Evolutionary conservation across 2,797 vertebrate genomes (phyloP).

Genomic region (Chanos chanos): DNA sequence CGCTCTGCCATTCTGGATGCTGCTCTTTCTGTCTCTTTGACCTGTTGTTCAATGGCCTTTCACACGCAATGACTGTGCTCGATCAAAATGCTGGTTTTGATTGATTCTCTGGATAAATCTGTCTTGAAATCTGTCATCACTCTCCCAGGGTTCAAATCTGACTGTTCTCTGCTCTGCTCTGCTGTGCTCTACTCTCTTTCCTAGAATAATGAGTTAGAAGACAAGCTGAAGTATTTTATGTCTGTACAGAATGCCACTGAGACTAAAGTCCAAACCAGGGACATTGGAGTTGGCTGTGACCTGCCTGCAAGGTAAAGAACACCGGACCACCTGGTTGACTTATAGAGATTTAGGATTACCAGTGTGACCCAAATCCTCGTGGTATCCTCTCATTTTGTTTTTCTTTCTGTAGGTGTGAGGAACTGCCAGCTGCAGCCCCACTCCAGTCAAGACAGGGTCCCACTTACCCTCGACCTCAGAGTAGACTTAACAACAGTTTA

Average conservation of each 20-base stretch:
- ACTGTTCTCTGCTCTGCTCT: too few species aligned
- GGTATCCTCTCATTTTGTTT: conserved; percentile 46
- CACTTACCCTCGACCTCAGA: conserved; percentile 45
- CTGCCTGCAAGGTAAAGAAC: conserved; percentile 81
- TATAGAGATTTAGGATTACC: conserved; percentile 5
- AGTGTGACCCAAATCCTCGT: conserved; percentile 14
- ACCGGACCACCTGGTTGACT: not conserved
- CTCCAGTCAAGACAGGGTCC: conserved; percentile 32
- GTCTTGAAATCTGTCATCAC: conserved; percentile 16
- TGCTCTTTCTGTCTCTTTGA: not conserved
- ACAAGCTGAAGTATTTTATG: conserved; percentile 92
- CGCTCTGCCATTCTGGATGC: conserved; percentile 8
- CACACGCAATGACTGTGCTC: conserved; percentile 11
- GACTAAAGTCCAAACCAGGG: conserved; percentile 78
- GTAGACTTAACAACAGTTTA: conserved; percentile 69
- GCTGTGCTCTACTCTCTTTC: conserved; percentile 71
- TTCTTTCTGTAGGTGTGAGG: conserved; percentile 54
- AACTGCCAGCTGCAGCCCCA: conserved; percentile 33
- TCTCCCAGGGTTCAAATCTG: conserved; percentile 64
- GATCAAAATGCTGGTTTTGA: not conserved
- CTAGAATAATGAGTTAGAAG: conserved; percentile 98
- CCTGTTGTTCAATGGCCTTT: conserved; percentile 13
- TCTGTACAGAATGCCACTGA: conserved; percentile 77
- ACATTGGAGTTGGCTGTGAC: conserved; percentile 83
- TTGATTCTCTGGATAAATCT: conserved; percentile 9